A percentile compares a stretch with the other conserved stretches of the same genome.
Evolutionary conservation across 53 echinoderm and acorn worm species (phyloP).

Genomic region (Paracentrotus lividus): DNA sequence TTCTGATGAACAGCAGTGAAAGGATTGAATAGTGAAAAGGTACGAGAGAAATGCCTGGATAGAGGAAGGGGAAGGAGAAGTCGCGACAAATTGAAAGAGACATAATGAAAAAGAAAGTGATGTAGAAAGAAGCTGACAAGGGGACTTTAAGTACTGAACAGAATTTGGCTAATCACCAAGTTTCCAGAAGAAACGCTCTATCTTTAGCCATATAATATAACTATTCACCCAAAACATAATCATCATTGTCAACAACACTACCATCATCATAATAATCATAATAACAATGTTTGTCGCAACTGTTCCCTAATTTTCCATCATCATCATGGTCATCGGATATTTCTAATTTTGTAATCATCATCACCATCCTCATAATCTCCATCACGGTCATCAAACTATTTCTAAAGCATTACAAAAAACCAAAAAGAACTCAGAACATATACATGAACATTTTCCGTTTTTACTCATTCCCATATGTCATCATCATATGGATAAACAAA

Average conservation of each 20-base stretch:
- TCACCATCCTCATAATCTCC: not conserved
- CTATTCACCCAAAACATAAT: not conserved
- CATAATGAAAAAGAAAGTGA: no score
- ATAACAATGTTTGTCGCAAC: not conserved
- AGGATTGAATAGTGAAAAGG: no score
- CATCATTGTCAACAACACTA: not conserved
- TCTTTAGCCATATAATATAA: no score
- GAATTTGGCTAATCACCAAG: not conserved
- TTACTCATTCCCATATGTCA: slow-evolving; percentile 67
- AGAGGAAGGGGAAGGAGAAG: no score
- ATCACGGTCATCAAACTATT: not conserved
- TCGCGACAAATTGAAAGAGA: no score
- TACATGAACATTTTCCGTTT: slow-evolving; percentile 67
- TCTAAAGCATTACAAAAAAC: slow-evolving; percentile 26
- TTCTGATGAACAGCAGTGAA: no score
- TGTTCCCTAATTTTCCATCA: not conserved
- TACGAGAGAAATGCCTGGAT: no score
- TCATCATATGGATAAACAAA: slow-evolving; percentile 69
- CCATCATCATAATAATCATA: not conserved
- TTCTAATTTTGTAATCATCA: not conserved
- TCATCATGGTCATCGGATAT: not conserved
- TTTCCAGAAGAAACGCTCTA: not conserved
- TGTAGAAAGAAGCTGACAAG: not conserved
- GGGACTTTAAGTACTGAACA: not conserved
- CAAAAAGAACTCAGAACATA: slow-evolving; percentile 7